Evolutionary conservation across 2,797 vertebrate species (phyloP).

Genomic region (Gallinago stenura): DNA sequence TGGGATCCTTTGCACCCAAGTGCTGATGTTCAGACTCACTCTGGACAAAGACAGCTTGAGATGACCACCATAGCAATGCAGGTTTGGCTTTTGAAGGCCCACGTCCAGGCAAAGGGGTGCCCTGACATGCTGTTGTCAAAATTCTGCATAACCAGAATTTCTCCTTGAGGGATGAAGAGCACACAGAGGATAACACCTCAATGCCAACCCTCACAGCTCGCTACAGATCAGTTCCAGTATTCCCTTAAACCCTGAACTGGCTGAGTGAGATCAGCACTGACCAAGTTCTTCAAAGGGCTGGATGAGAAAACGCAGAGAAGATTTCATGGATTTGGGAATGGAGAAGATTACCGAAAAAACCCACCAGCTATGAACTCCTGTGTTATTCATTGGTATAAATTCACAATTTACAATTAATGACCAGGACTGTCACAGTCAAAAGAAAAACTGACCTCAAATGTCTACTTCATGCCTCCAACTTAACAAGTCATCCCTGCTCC

Average conservation of each 20-base stretch:
- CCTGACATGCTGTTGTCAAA: neutral
- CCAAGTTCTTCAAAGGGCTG: neutral
- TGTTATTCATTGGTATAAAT: neutral
- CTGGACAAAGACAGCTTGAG: neutral
- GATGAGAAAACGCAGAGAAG: neutral
- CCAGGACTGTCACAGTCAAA: neutral
- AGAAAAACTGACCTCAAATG: neutral
- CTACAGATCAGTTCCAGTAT: neutral
- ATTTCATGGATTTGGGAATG: neutral
- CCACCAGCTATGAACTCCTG: neutral
- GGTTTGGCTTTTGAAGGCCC: neutral
- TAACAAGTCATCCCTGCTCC: neutral
- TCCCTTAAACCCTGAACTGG: neutral
- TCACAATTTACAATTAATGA: neutral
- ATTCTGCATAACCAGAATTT: neutral
- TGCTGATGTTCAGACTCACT: neutral
- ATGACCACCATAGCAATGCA: no score
- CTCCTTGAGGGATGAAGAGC: neutral
- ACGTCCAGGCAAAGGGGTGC: neutral
- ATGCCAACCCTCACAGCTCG: neutral
- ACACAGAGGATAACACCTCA: neutral
- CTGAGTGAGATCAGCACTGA: neutral
- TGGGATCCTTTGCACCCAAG: neutral
- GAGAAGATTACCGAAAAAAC: neutral
- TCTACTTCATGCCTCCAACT: neutral